Base-by-base conservation (phyloP, 2,888 invertebrate genomes). In the Aporophyla lueneburgensis region DNA sequence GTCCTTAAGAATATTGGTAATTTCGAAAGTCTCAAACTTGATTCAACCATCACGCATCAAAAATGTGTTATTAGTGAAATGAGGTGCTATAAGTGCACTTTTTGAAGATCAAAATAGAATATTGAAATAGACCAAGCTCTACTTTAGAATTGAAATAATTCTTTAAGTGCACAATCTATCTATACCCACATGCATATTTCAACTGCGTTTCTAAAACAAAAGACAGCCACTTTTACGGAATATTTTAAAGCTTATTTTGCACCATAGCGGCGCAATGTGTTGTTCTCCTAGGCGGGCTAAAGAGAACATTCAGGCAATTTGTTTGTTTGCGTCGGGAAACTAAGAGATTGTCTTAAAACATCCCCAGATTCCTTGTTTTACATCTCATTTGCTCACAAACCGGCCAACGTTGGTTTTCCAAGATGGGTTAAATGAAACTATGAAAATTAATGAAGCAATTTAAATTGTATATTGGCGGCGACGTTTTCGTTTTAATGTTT, bases 321-420 rank as follows among this genome's bases (percentile, higher is more conserved):
- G 91, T 93, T 93, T 93, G 92, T 93, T 93, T 92, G 89, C 89
- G 87, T 88, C 88, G 86, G 87, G 84, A 86, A 77, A 92, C 91
- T 88, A 90, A 91, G 89, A 91, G 90, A 90, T 91, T 90, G 90
- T 90, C 91, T 93, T 91, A 91, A 92, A 92, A 90, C 90, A 92
- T 91, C 84, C 88, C 90, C 84, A 90, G 91, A 93, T 92, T 92
- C 90, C 90, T 91, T 92, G 91, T 93, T 93, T 93, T 92, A 93
- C 93, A 93, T 92, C 92, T 91, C 93, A 93, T 93, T 93, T 93
- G 86, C 90, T 91, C 87, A 83, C 89, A 85, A 90, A 89, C 88
- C 83, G 82, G 76, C 85, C 86, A 69, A 77, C 84, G 83, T 87
- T 87, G 86, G 83, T 87, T 81, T 71, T 65, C 78, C 69, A 69